Evolutionary conservation across 2,113 vertebrate species (phyloP).

Genomic region (Tachysurus vachellii): DNA sequence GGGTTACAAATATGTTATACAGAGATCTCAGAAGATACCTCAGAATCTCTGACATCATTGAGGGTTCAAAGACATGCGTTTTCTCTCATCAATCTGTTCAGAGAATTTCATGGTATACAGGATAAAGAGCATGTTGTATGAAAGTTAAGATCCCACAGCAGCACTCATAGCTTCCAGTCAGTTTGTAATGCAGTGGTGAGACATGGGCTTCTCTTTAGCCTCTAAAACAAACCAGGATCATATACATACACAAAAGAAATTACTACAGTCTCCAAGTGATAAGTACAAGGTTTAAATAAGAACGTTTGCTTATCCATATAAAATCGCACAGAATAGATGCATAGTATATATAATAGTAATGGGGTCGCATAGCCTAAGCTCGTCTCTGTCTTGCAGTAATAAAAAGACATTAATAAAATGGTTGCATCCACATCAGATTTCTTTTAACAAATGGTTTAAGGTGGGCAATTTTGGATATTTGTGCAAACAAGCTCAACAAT

Average conservation of each 20-base stretch:
- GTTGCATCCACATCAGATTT: background rate
- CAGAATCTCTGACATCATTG: too few relatives aligned
- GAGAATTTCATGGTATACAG: conserved; percentile 18
- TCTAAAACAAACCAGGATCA: background rate
- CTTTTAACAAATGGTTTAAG: background rate
- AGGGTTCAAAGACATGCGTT: background rate
- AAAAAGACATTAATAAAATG: background rate
- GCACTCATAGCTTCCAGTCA: background rate
- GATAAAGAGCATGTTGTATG: background rate
- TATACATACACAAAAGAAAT: background rate
- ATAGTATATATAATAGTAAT: background rate
- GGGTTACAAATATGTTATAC: background rate
- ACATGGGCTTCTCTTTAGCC: conserved; percentile 2
- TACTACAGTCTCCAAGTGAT: conserved; percentile 49
- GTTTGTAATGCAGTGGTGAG: background rate
- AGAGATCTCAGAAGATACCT: background rate
- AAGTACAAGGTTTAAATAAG: conserved; percentile 52
- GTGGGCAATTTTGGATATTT: background rate
- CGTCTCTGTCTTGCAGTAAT: background rate
- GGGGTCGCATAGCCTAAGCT: background rate
- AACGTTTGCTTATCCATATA: conserved; percentile 55
- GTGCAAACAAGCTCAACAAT: background rate
- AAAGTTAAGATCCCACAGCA: background rate
- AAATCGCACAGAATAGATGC: conserved; percentile 44
- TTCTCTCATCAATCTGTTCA: background rate